Conservation (phyloP, 2,888 invertebrate genomes). For the Gari tellinella region DNA sequence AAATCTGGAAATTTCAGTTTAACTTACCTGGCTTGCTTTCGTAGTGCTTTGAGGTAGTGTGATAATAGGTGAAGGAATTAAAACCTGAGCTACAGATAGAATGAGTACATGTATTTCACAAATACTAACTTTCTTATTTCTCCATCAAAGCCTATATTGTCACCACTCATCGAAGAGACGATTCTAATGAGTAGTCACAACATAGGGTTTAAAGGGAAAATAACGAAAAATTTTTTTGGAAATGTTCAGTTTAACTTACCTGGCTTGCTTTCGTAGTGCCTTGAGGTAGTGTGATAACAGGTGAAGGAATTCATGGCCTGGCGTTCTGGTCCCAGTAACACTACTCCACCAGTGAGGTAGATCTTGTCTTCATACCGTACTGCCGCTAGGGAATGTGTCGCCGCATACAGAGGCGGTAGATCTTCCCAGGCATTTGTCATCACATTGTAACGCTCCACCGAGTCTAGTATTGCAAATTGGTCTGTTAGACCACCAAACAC, state of each 20-base stretch:
- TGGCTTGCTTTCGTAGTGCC: constrained; percentile 76
- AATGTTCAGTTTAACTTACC: too few relatives aligned
- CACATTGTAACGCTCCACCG: constrained; percentile 82
- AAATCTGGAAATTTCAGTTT: too few relatives aligned
- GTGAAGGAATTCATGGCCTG: constrained; percentile 78
- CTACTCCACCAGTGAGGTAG: constrained; percentile 82
- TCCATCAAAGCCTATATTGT: too few relatives aligned
- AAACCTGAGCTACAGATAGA: too few relatives aligned
- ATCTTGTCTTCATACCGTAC: constrained; percentile 74
- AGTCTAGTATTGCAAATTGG: constrained; percentile 80
- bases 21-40: constrained; percentile 75
- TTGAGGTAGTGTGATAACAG: constrained; percentile 74
- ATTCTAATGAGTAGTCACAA: too few relatives aligned
- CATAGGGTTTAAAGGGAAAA: too few relatives aligned
- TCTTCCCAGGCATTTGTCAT: constrained; percentile 81
- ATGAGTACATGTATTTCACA: too few relatives aligned
- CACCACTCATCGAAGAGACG: too few relatives aligned
- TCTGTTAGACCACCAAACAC: constrained; percentile 82
- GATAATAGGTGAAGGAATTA: constrained; percentile 77
- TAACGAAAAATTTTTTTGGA: too few relatives aligned
- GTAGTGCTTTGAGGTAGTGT: constrained; percentile 75
- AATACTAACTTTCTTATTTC: too few relatives aligned
- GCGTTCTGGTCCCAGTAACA: constrained; percentile 78
- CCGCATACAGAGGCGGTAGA: constrained; percentile 75
- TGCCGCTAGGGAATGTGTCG: constrained; percentile 81